phyloP scores from a whole-genome alignment of 2,797 vertebrate species.

The Poecilia gillii region DNA sequence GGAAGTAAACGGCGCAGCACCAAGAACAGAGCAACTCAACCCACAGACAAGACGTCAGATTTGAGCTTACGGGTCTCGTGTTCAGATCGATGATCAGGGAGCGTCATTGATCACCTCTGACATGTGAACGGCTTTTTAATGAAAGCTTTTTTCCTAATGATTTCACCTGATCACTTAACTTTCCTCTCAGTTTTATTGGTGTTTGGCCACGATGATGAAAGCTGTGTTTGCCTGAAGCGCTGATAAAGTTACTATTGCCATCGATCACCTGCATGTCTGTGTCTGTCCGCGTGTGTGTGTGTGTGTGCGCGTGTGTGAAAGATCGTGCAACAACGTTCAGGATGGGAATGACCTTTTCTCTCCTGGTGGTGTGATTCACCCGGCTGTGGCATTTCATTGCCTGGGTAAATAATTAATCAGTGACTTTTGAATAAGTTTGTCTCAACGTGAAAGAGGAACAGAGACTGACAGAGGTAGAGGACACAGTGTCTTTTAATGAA shows the following conservation, averaged over 20 bases:
- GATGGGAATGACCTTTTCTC: constrained; percentile 77
- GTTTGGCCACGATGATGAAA: constrained; percentile 60
- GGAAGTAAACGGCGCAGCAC: background rate
- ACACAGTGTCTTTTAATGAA: constrained; percentile 52
- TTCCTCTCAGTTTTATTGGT: constrained; percentile 54
- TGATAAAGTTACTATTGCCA: constrained; percentile 72
- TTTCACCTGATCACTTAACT: constrained; percentile 54
- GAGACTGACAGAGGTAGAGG: constrained; percentile 54
- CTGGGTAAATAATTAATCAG: constrained; percentile 83
- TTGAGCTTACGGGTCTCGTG: constrained; percentile 9
- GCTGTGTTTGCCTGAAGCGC: constrained; percentile 56
- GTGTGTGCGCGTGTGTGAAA: background rate
- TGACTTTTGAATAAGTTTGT: constrained; percentile 66
- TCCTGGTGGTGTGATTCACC: constrained; percentile 65
- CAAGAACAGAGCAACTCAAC: background rate
- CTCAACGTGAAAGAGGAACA: constrained; percentile 54
- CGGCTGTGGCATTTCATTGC: constrained; percentile 80
- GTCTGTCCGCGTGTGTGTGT: background rate
- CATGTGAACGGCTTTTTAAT: constrained; percentile 49
- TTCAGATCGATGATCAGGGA: background rate
- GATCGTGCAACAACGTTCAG: constrained; percentile 40
- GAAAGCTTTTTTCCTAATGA: constrained; percentile 34
- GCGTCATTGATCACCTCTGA: constrained; percentile 53
- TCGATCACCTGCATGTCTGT: constrained; percentile 56
- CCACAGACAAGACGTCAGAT: background rate